Evolutionary conservation across 2,797 vertebrate genomes (phyloP).

Genomic region (Hafferia zeledoni): DNA sequence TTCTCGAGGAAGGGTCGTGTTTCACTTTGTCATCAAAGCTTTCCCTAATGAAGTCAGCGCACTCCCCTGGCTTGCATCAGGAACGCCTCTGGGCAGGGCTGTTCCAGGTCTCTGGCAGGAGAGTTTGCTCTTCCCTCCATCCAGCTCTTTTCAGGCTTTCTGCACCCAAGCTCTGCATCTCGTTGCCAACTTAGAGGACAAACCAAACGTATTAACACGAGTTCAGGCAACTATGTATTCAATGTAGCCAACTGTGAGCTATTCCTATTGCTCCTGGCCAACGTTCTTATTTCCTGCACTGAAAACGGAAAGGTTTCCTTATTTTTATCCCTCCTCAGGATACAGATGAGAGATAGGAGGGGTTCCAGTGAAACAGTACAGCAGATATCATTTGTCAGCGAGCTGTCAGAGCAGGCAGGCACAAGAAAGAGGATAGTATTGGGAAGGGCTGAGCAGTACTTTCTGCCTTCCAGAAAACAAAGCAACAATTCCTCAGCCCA

Average conservation of each 20-base stretch:
- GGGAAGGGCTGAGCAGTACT: not conserved
- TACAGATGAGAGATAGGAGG: not conserved
- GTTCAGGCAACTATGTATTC: not conserved
- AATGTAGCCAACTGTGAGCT: not conserved
- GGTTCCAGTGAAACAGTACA: not conserved
- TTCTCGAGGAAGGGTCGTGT: not conserved
- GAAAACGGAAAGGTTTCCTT: not conserved
- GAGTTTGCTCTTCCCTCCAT: not conserved
- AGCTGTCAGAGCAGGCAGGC: not conserved
- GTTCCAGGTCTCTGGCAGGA: not conserved
- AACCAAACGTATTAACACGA: fast-evolving
- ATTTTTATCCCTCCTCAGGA: not conserved
- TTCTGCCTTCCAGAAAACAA: not conserved
- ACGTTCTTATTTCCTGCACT: not conserved
- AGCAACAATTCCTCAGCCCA: not conserved
- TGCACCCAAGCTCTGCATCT: not conserved
- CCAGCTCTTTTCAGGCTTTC: not conserved
- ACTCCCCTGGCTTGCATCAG: not conserved
- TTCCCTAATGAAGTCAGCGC: not conserved
- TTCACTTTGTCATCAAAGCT: not conserved
- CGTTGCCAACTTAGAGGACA: not conserved
- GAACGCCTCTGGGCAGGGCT: not conserved
- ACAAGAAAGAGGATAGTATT: not conserved
- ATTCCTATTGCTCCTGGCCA: not conserved
- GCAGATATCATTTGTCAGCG: not conserved